These are phyloP conservation scores for Alces alces DNA, from an alignment of 2,113 vertebrate species.

Conservation along the genomic window DNA sequence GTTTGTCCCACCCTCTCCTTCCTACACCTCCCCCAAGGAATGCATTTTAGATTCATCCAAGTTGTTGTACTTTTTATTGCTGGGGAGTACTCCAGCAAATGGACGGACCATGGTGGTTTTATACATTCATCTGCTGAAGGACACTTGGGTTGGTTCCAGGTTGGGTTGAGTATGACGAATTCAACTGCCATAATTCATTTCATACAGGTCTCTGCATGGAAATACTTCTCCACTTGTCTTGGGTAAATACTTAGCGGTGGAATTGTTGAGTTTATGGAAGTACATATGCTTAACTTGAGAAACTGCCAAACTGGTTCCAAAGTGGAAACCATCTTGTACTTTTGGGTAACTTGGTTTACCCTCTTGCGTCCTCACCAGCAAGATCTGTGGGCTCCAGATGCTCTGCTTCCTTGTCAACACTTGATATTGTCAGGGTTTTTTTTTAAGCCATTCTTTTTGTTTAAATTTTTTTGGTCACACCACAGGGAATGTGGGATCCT, in stretches of 20 bases:
- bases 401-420: not conserved
- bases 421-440: not conserved
- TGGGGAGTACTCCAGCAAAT: not conserved
- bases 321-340: not conserved
- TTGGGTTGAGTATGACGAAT: not conserved
- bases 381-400: not conserved
- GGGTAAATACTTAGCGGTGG: not conserved
- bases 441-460: no score
- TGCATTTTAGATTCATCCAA: not conserved
- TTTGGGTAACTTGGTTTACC: not conserved
- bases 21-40: not conserved
- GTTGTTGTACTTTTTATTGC: not conserved
- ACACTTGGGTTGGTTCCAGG: not conserved
- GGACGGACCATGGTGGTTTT: not conserved
- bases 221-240: not conserved
- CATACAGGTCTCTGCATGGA: not conserved
- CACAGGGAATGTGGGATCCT: not conserved
- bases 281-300: not conserved
- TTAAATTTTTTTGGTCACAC: not conserved
- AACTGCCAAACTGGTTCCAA: not conserved
- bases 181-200: not conserved
- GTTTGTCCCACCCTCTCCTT: not conserved
- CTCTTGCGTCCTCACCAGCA: not conserved
- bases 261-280: not conserved
- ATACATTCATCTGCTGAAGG: not conserved